Conservation (phyloP, 2,797 vertebrate genomes). For the Carapus acus region DNA sequence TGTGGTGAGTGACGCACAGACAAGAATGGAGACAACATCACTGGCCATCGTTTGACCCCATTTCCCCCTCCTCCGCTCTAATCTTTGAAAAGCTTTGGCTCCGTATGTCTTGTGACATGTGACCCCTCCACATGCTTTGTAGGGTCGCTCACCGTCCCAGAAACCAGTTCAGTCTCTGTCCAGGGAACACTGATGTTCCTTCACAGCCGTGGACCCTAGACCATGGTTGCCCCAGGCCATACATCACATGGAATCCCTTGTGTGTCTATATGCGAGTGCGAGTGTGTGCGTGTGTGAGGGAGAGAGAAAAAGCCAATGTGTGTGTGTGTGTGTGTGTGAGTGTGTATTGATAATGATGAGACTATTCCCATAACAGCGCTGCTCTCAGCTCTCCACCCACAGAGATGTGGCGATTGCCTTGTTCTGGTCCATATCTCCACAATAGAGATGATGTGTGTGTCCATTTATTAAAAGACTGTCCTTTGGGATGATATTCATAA, state of each 20-base stretch:
- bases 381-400: conserved; percentile 55
- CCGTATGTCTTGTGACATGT: conserved; percentile 57
- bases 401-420: conserved; percentile 57
- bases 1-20: conserved; percentile 14
- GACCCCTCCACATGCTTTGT: conserved; percentile 43
- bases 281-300: conserved; percentile 28
- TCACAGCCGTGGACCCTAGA: conserved; percentile 53
- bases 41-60: conserved; percentile 15
- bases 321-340: conserved; percentile 2
- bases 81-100: conserved; percentile 47
- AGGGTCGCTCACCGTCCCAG: conserved; percentile 58
- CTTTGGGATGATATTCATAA: conserved; percentile 60
- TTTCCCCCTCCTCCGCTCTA: conserved; percentile 29
- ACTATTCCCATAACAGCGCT: conserved; percentile 50
- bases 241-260: conserved; percentile 63
- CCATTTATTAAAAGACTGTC: conserved; percentile 65
- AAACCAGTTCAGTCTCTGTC: conserved; percentile 55
- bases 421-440: conserved; percentile 55
- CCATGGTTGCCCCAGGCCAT: conserved; percentile 50
- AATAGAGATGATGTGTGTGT: conserved; percentile 43
- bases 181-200: conserved; percentile 64
- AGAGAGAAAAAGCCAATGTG: conserved; percentile 23
- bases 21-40: conserved; percentile 15
- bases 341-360: conserved; percentile 36
- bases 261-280: conserved; percentile 49